phyloP scores from a whole-genome alignment of 2,888 invertebrate species.

The Drosophila nr. fundita region DNA sequence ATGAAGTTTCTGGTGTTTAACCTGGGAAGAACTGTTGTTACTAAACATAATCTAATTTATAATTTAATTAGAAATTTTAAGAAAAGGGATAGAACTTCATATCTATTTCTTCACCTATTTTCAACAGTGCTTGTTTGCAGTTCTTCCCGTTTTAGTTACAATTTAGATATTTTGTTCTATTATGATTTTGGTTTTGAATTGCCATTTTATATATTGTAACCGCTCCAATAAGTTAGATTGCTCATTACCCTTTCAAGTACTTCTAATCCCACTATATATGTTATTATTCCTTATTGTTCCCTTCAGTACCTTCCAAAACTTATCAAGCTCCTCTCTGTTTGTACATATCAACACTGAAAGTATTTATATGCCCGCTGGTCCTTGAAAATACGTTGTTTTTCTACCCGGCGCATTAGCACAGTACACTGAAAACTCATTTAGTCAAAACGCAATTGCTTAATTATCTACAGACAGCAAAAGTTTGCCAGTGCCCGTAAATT shows the following conservation, averaged over 20 bases:
- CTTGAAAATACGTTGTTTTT: constrained; percentile 12
- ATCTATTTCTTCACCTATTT: not conserved
- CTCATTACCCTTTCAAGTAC: not conserved
- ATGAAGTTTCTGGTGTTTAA: constrained; percentile 16
- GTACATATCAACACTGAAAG: constrained; percentile 1
- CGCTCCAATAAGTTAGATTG: not conserved
- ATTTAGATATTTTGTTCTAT: not conserved
- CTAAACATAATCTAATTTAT: not conserved
- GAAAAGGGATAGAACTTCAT: rapidly evolving
- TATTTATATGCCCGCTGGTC: constrained; percentile 17
- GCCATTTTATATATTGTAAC: not conserved
- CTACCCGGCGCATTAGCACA: constrained; percentile 1
- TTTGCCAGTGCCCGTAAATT: constrained; percentile 56
- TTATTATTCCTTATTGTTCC: not conserved
- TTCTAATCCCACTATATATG: not conserved
- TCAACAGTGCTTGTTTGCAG: not conserved
- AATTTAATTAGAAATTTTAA: not conserved
- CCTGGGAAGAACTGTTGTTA: not conserved
- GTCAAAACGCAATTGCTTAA: constrained; percentile 79
- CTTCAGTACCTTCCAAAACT: not conserved
- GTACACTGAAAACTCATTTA: constrained; percentile 71
- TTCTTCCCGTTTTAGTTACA: not conserved
- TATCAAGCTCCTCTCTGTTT: not conserved
- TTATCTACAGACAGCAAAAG: constrained; percentile 66
- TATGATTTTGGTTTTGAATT: not conserved